These are phyloP conservation scores for Melanaphis sacchari DNA, from an alignment of 1,140 invertebrate species.

Conservation along the genomic window DNA sequence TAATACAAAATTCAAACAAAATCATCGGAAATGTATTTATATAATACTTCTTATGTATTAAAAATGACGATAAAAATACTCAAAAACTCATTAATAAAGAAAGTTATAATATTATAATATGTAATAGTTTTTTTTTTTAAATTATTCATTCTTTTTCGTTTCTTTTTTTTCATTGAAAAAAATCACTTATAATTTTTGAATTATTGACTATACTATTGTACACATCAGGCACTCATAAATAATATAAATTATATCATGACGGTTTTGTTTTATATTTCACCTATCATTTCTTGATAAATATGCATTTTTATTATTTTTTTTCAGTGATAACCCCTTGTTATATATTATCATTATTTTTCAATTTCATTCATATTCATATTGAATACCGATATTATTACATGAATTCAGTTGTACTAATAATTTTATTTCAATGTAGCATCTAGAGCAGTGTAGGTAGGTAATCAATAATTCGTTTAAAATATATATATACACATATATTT, in stretches of 20 bases:
- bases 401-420: background rate
- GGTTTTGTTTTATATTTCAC: background rate
- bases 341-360: slow-evolving; percentile 3
- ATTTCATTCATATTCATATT: background rate
- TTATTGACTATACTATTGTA: background rate
- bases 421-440: background rate
- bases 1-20: background rate
- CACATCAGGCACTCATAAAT: background rate
- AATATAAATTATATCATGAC: background rate
- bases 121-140: too few relatives aligned
- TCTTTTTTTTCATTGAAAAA: background rate
- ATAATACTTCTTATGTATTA: background rate
- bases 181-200: background rate
- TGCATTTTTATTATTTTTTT: background rate
- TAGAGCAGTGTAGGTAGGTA: background rate
- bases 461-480: background rate
- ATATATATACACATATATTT: too few relatives aligned
- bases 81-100: background rate
- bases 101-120: too few relatives aligned
- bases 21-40: background rate
- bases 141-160: background rate
- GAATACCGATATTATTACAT: background rate
- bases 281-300: slow-evolving; percentile 7
- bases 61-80: background rate
- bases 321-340: background rate